phyloP scores from a whole-genome alignment of 2,797 vertebrate species.

The Tympanoctomys barrerae region DNA sequence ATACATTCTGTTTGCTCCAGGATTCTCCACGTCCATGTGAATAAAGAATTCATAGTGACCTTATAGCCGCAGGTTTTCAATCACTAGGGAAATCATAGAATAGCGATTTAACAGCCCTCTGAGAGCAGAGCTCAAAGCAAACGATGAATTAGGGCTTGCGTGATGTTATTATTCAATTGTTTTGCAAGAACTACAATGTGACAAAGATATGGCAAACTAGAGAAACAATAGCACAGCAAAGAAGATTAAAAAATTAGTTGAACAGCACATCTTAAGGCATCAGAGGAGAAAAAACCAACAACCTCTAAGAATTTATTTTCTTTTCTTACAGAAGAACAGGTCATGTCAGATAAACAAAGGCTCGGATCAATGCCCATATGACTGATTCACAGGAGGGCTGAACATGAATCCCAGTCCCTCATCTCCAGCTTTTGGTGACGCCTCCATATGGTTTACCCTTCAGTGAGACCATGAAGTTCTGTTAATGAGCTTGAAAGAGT shows the following conservation, averaged over 20 bases:
- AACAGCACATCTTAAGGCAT: not conserved
- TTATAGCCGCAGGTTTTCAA: slow-evolving; percentile 56
- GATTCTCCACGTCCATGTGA: not conserved
- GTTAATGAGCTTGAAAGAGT: slow-evolving; percentile 81
- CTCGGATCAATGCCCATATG: slow-evolving; percentile 74
- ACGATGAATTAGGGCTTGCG: slow-evolving; percentile 45
- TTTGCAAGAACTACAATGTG: slow-evolving; percentile 64
- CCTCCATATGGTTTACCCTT: slow-evolving; percentile 83
- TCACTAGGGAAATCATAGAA: slow-evolving; percentile 57
- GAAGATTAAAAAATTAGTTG: slow-evolving; percentile 62
- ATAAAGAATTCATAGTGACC: slow-evolving; percentile 65
- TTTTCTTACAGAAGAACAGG: slow-evolving; percentile 72
- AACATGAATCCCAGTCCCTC: slow-evolving; percentile 78
- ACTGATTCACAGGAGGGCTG: slow-evolving; percentile 76
- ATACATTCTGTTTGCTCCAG: not conserved
- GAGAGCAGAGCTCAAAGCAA: slow-evolving; percentile 59
- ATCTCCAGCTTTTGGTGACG: slow-evolving; percentile 80
- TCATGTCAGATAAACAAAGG: slow-evolving; percentile 81
- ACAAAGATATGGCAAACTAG: slow-evolving; percentile 54
- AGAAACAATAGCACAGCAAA: slow-evolving; percentile 57
- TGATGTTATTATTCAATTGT: slow-evolving; percentile 55
- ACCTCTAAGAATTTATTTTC: slow-evolving; percentile 67
- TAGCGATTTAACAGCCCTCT: slow-evolving; percentile 46
- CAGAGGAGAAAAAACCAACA: not conserved
- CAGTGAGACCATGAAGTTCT: slow-evolving; percentile 78